Evolutionary conservation across 1,140 invertebrate genomes (phyloP).

Genomic region (Drosophila asahinai): DNA sequence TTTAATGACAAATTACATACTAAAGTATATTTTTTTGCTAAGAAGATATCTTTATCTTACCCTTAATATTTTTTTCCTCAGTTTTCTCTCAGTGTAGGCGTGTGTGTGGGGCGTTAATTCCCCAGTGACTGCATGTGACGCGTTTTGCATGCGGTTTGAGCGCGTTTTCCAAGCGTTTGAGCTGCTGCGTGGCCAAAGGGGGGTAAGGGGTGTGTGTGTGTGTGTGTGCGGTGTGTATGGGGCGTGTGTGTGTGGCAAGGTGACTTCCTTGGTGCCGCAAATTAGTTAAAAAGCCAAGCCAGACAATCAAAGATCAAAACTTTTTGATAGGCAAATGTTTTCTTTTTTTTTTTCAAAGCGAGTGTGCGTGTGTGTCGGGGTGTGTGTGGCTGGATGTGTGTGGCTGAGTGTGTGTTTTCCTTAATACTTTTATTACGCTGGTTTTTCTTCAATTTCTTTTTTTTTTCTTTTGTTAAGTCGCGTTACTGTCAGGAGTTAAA

Average conservation of each 20-base stretch:
- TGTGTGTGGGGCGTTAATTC: conserved; percentile 60
- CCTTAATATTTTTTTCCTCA: too few relatives aligned
- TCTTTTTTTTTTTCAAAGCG: conserved; percentile 11
- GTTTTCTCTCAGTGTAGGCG: not conserved
- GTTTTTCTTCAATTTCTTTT: conserved; percentile 26
- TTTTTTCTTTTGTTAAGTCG: conserved; percentile 13
- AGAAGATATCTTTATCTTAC: too few relatives aligned
- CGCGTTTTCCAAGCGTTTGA: conserved; percentile 45
- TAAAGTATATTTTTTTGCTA: too few relatives aligned
- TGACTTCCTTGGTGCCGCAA: conserved; percentile 57
- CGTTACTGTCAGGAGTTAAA: conserved; percentile 56
- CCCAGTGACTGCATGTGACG: conserved; percentile 77
- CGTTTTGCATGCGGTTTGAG: conserved; percentile 77
- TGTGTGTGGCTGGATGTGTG: conserved; percentile 27
- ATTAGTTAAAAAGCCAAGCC: conserved; percentile 80
- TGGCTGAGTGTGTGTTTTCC: conserved; percentile 16
- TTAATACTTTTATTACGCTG: conserved; percentile 56
- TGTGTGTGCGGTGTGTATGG: not conserved
- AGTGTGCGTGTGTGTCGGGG: conserved; percentile 27
- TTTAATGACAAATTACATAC: too few relatives aligned
- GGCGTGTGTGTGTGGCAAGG: conserved; percentile 14
- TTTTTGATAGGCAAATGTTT: conserved; percentile 73
- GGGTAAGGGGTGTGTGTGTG: not conserved
- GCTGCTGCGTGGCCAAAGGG: not conserved
- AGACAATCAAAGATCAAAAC: conserved; percentile 81